A percentile compares a stretch with the other conserved stretches of the same genome.
These are phyloP conservation scores for Nothocercus nigrocapillus DNA, from an alignment of 2,113 vertebrate genomes.

Conservation along the genomic window DNA sequence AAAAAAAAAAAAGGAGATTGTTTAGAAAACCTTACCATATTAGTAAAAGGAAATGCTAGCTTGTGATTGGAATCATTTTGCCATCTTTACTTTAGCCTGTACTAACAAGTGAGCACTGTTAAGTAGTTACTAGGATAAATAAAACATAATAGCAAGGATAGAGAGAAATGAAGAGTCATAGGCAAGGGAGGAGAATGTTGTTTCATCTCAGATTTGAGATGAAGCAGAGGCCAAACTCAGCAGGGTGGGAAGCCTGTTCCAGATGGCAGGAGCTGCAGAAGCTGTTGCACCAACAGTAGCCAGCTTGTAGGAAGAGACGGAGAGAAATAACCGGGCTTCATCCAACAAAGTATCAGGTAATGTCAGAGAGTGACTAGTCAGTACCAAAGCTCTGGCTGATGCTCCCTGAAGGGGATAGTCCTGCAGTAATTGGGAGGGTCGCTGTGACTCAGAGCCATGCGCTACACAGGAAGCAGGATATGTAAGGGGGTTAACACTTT, in stretches of 20 bases:
- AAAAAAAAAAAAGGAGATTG: not conserved
- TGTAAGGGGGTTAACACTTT: not conserved
- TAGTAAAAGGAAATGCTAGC: not conserved
- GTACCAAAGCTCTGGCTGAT: not conserved
- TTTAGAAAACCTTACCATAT: not conserved
- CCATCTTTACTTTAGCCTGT: not conserved
- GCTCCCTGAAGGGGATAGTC: constrained; percentile 3
- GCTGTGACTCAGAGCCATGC: constrained; percentile 39
- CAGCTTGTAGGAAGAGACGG: constrained; percentile 34
- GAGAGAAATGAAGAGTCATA: constrained; percentile 39
- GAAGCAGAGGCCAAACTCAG: constrained; percentile 60
- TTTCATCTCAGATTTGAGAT: constrained; percentile 60
- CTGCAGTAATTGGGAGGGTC: constrained; percentile 42
- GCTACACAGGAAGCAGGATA: not conserved
- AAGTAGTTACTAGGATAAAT: constrained; percentile 47
- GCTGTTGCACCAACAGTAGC: constrained; percentile 56
- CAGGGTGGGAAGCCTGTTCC: constrained; percentile 59
- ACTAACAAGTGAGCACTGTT: constrained; percentile 49
- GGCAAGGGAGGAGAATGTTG: constrained; percentile 36
- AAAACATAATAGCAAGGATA: constrained; percentile 15
- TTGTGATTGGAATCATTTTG: constrained; percentile 33
- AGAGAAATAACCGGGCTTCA: constrained; percentile 5
- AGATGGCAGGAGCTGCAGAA: constrained; percentile 62
- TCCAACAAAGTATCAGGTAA: constrained; percentile 50
- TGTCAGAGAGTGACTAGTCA: not conserved